These are phyloP conservation scores for Gavia stellata DNA, from an alignment of 2,113 vertebrate species.

Conservation along the genomic window DNA sequence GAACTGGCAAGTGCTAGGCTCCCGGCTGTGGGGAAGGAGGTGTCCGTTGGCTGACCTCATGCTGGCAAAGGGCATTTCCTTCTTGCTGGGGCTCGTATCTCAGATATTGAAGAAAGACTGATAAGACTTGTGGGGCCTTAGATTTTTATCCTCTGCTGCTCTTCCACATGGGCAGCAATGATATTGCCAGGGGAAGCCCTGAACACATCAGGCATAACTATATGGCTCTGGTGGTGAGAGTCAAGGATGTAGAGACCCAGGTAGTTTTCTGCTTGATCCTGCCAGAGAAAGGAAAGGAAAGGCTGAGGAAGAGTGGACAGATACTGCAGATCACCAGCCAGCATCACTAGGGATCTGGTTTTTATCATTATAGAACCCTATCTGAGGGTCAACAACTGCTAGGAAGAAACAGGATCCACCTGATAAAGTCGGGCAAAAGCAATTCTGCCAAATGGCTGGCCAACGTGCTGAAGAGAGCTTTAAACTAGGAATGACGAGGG, in stretches of 20 bases:
- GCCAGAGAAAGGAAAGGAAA: background rate
- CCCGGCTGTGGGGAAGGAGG: background rate
- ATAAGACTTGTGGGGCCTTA: background rate
- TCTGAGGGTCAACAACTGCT: background rate
- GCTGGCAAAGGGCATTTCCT: background rate
- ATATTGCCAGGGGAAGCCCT: background rate
- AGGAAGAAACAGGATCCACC: background rate
- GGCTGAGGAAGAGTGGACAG: background rate
- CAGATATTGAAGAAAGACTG: background rate
- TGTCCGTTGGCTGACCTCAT: background rate
- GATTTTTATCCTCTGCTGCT: background rate
- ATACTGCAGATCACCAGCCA: background rate
- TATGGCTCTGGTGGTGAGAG: accelerated
- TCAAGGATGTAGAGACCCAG: too few relatives aligned
- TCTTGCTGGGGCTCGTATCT: background rate
- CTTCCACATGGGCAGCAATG: background rate
- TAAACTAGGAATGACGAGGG: background rate
- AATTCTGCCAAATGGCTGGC: background rate
- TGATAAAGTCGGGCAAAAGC: background rate
- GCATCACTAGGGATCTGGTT: background rate
- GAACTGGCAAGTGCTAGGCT: background rate
- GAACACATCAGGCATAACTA: background rate
- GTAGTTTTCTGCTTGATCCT: background rate
- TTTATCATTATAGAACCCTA: background rate
- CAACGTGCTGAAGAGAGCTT: background rate